These are phyloP conservation scores for Rhynchophorus ferrugineus DNA, from an alignment of 1,140 invertebrate genomes.

Conservation along the genomic window DNA sequence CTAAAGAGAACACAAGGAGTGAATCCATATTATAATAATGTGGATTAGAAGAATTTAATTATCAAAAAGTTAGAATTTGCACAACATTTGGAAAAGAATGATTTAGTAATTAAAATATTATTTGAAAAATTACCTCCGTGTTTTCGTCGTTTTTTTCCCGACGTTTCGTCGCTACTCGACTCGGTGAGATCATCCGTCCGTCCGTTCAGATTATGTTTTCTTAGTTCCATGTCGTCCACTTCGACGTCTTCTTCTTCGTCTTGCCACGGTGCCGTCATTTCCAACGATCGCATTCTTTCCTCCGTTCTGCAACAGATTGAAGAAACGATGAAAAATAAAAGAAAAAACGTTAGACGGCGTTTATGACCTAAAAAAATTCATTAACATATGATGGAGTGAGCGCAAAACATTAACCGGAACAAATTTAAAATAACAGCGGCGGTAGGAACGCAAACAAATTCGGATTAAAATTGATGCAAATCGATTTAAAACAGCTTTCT, in stretches of 20 bases:
- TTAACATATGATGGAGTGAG: too few species aligned
- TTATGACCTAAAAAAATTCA: neutral
- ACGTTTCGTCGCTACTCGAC: slow-evolving; percentile 39
- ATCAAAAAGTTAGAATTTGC: too few species aligned
- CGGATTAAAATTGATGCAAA: too few species aligned
- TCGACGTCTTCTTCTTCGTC: slow-evolving; percentile 39
- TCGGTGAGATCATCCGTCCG: slow-evolving; percentile 37
- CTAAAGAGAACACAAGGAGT: too few species aligned
- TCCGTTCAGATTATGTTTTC: slow-evolving; percentile 33
- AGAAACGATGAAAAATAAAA: neutral
- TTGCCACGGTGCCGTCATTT: slow-evolving; percentile 40
- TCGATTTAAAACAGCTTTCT: too few species aligned
- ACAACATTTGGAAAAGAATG: too few species aligned
- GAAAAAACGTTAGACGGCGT: neutral
- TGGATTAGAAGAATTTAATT: too few species aligned
- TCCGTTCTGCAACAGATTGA: slow-evolving; percentile 22
- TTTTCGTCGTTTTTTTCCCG: slow-evolving; percentile 37
- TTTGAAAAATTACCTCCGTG: slow-evolving; percentile 40
- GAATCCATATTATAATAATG: too few species aligned
- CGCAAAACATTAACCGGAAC: too few species aligned
- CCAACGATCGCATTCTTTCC: slow-evolving; percentile 37
- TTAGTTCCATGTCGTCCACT: slow-evolving; percentile 35
- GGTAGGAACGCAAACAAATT: too few species aligned
- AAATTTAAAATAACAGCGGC: too few species aligned
- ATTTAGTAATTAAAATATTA: too few species aligned